Conservation (phyloP, 1,140 invertebrate species). For the Bombus ignitus region DNA sequence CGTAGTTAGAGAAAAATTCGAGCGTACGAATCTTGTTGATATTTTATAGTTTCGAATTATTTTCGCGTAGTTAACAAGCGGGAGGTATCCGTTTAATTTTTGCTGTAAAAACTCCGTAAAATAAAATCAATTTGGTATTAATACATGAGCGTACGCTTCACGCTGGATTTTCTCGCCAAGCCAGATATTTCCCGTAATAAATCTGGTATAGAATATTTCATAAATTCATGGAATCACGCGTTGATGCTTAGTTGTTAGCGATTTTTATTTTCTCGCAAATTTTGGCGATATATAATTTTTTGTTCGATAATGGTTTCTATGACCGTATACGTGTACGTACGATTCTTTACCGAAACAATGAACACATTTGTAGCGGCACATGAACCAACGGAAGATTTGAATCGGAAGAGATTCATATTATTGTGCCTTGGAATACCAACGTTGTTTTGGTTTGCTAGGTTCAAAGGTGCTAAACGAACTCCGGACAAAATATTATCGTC, state of each 20-base stretch:
- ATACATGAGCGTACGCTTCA: neutral
- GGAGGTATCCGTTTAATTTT: neutral
- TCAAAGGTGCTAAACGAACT: too few relatives aligned
- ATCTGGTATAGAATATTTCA: neutral
- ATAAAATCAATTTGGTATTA: constrained; percentile 6
- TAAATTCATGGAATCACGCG: neutral
- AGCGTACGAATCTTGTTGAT: neutral
- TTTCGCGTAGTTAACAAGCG: neutral
- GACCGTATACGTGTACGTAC: neutral
- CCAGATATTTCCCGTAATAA: neutral
- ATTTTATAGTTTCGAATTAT: neutral
- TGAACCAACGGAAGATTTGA: too few relatives aligned
- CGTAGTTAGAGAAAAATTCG: neutral
- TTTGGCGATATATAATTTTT: neutral
- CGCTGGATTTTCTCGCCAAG: neutral
- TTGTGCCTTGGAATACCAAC: too few relatives aligned
- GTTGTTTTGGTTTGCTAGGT: too few relatives aligned
- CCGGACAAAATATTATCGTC: too few relatives aligned
- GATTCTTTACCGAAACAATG: too few relatives aligned
- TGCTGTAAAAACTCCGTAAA: neutral
- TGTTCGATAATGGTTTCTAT: neutral
- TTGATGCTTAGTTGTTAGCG: neutral
- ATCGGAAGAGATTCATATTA: too few relatives aligned
- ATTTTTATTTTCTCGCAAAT: neutral
- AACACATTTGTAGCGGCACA: too few relatives aligned